Evolutionary conservation across 2,888 invertebrate genomes (phyloP), one percentile per base, ranked within the genome.

Genomic region (Tribolium freemani): DNA sequence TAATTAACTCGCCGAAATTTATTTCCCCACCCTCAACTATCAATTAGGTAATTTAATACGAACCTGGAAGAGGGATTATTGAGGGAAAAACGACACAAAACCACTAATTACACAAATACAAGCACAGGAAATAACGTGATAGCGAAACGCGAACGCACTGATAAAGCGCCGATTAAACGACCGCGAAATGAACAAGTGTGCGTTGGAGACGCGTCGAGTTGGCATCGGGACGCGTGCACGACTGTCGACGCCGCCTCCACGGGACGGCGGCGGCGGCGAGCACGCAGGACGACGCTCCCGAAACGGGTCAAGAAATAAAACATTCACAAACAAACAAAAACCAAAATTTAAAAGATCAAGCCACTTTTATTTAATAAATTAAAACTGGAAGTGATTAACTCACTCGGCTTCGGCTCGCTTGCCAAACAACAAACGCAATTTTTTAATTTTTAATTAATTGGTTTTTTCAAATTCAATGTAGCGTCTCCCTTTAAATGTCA

Each of bases 141-240:
- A 63, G n/a, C 20, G 57, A 51, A 61, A 61, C 26, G 44, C 54
- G 61, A 11, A 70, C 61, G 54, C 69, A 54, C 69, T 61, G 69
- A 69, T 69, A 69, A 70, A 48, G 46, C n/a, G 46, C 44, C 48
- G 63, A 63, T 63, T 63, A 63, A 63, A 54, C 69, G 60, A 20
- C 54, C 63, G 61, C 69, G 56, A 56, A 70, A 44, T 54, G 69
- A 61, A 31, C 54, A 48, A 63, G 60, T 13, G 57, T 61, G 60
- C 61, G 60, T 61, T 54, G 45, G 11, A 21, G 21, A 70, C 63
- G 69, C 69, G 69, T 70, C 69, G 63, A 45, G 5, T 56, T 63
- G 31, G 69, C 69, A 70, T 63, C 63, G 54, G 63, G 61, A 63
- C 69, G 69, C 69, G 69, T 56, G 69, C 26, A 56, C 63, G 54